Conservation (phyloP, 2,888 invertebrate species). For the Caradrina clavipalpis region DNA sequence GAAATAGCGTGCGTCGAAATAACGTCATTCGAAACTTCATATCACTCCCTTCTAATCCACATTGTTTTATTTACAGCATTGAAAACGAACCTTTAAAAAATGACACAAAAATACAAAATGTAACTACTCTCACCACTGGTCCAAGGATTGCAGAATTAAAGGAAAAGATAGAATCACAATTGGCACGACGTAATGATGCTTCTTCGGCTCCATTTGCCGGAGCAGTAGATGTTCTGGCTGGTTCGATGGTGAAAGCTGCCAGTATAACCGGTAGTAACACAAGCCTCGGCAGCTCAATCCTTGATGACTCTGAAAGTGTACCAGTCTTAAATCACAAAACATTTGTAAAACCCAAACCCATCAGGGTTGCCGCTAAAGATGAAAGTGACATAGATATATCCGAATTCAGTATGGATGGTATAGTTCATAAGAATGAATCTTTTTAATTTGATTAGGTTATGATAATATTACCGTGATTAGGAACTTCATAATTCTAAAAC, state of each 20-base stretch:
- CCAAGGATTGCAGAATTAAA: constrained; percentile 91
- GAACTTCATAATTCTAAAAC: too few species aligned
- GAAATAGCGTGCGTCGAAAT: too few species aligned
- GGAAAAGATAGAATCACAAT: constrained; percentile 90
- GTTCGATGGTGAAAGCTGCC: constrained; percentile 71
- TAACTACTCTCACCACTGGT: constrained; percentile 87
- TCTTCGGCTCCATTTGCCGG: constrained; percentile 78
- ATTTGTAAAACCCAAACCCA: constrained; percentile 78
- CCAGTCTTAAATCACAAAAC: constrained; percentile 74
- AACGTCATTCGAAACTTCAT: too few species aligned
- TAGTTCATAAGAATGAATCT: constrained; percentile 76
- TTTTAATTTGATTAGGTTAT: constrained; percentile 68
- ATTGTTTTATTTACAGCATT: constrained; percentile 78
- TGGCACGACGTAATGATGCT: constrained; percentile 83
- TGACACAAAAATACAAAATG: constrained; percentile 82
- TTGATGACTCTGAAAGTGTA: constrained; percentile 82
- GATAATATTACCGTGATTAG: too few species aligned
- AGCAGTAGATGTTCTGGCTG: constrained; percentile 81
- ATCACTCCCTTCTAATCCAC: too few species aligned
- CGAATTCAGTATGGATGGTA: constrained; percentile 83
- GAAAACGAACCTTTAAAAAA: constrained; percentile 83
- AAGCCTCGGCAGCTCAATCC: constrained; percentile 87
- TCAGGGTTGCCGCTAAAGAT: constrained; percentile 76
- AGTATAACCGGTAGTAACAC: constrained; percentile 87
- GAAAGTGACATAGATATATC: constrained; percentile 87